Evolutionary conservation across 2,888 invertebrate species (phyloP), one percentile per base, ranked within the genome.

Genomic region (Uloborus plumipes): DNA sequence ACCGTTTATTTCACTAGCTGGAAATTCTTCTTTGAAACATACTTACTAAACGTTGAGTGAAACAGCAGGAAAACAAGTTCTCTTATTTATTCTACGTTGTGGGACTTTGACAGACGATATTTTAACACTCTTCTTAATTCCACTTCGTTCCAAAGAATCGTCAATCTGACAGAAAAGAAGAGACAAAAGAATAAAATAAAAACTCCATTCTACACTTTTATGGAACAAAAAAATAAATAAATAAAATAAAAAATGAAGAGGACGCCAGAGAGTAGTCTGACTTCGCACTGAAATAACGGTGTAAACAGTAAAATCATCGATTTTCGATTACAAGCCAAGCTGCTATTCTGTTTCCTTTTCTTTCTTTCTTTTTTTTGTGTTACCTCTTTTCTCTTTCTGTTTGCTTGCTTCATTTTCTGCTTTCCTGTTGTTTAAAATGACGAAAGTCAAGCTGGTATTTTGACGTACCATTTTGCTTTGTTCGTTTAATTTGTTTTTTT

Each of bases 281-380:
- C 51, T 20, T 20, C 13, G 65, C 71, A 65, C 70, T 53, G 31
- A 61, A 73, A 79, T 73, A 81, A 67, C 64, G 70, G 80, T 81
- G 80, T 81, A 81, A 81, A 81, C 70, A 81, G 74, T 70, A 50
- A 65, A 50, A 72, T 59, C 70, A 81, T 81, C 50, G 80, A 81
- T 81, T 81, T 81, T 81, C 80, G 80, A 81, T 81, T 81, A 81
- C 74, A 81, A 74, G 49, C 58, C 67, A 69, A 74, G 80, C 62
- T 73, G 39, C 59, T 50, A 62, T 66, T 59, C 39, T 55, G 53
- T 53, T 81, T 70, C 74, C 9, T 39, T 39, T 39, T 31, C 31
- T n/a, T n/a, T n/a, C n/a, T n/a, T n/a, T n/a, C n/a, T 62, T 64
- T 73, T 78, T 67, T 50, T 62, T 53, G 18, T 49, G 31, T 31